Evolutionary conservation across 2,797 vertebrate species (phyloP).

Genomic region (Hapalemur alaotrensis): DNA sequence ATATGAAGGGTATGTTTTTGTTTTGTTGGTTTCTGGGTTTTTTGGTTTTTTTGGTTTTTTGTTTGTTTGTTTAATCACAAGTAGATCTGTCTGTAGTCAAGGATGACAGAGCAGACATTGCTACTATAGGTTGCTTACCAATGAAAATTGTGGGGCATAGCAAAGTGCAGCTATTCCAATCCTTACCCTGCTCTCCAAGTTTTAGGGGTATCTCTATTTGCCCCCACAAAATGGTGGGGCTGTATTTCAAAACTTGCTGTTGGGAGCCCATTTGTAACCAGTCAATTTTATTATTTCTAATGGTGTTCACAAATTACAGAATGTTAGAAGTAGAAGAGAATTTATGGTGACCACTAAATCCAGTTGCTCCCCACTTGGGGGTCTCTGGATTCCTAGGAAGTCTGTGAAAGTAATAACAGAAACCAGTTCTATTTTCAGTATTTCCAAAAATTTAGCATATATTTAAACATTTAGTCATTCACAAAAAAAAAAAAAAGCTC

Average conservation of each 20-base stretch:
- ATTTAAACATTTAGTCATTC: slow-evolving; percentile 49
- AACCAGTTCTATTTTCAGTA: slow-evolving; percentile 33
- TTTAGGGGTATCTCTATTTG: background rate
- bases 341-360: slow-evolving; percentile 57
- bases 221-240: background rate
- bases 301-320: slow-evolving; percentile 54
- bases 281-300: slow-evolving; percentile 32
- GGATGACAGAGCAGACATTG: background rate
- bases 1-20: background rate
- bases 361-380: slow-evolving; percentile 39
- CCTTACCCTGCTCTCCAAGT: background rate
- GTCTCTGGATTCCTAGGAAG: slow-evolving; percentile 54
- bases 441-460: slow-evolving; percentile 55
- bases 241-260: slow-evolving; percentile 20
- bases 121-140: background rate
- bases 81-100: slow-evolving; percentile 19
- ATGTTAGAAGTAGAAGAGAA: slow-evolving; percentile 22
- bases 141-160: background rate
- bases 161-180: background rate
- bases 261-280: slow-evolving; percentile 18
- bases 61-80: background rate
- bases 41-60: background rate
- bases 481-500: background rate
- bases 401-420: slow-evolving; percentile 68
- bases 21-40: background rate